These are phyloP conservation scores for Agrotis segetum DNA, from an alignment of 2,888 invertebrate genomes.

Conservation along the genomic window DNA sequence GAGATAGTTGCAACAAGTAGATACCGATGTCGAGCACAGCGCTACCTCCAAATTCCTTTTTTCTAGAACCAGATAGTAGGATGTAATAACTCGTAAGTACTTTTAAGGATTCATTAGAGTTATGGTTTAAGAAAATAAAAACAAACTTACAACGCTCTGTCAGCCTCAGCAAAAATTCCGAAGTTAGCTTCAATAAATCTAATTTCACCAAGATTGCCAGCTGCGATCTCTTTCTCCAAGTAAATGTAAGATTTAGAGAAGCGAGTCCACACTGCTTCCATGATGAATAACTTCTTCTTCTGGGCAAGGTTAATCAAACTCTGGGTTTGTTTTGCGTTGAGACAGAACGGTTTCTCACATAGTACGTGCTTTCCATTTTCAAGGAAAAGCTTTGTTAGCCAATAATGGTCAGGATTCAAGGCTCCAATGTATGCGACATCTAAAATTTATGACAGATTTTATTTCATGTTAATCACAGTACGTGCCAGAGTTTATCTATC, in stretches of 20 bases:
- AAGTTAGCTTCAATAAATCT: conserved; percentile 93
- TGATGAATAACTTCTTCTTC: conserved; percentile 94
- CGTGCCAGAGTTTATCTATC: background rate
- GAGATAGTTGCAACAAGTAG: conserved; percentile 94
- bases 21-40: conserved; percentile 95
- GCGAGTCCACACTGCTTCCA: conserved; percentile 98
- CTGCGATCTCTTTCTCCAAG: conserved; percentile 92
- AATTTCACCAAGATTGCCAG: conserved; percentile 93
- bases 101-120: background rate
- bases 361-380: conserved; percentile 96
- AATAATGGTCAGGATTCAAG: conserved; percentile 94
- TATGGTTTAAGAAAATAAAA: background rate
- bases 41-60: conserved; percentile 94
- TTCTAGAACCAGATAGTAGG: conserved; percentile 76
- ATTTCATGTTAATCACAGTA: background rate
- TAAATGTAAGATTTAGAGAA: conserved; percentile 95
- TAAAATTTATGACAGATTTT: conserved; percentile 78
- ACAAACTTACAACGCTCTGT: conserved; percentile 77
- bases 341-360: conserved; percentile 97
- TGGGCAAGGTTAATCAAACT: conserved; percentile 93
- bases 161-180: conserved; percentile 91
- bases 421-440: conserved; percentile 97
- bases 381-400: conserved; percentile 93
- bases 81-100: background rate
- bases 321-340: conserved; percentile 94